Base-by-base conservation (phyloP, 2,888 invertebrate genomes). In the Amphimallon solstitiale region DNA sequence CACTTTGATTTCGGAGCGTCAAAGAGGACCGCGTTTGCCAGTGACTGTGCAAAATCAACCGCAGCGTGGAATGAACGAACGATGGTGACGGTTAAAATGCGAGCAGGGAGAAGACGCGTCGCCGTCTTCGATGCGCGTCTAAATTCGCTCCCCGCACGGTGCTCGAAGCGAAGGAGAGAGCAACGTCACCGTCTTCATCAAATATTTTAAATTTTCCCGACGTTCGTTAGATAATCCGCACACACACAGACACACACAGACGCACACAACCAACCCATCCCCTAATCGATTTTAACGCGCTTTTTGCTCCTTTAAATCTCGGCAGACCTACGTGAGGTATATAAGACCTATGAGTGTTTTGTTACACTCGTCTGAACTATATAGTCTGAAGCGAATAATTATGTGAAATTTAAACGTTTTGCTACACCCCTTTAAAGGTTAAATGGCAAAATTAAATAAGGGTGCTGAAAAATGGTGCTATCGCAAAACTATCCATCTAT, bases 1-100 rank as follows among this genome's bases (percentile, higher is more conserved):
- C 79, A 79, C 79, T 76, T 74, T 74, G 74, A 74, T 74, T 75
- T 73, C 63, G 68, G 68, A 69, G 71, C 72, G 73, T 72, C 73
- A 71, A 71, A 71, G 72, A 70, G 68, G 64, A 59, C 63, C 62
- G 61, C 61, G 49, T 48, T 34, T 52, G 45, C 35, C 64, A 45
- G 64, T 64, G 64, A 64, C 64, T 43, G 46, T 56, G 64, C 64
- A 64, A 64, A 64, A 64, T 64, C 64, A 64, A 64, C 65, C 61
- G 65, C 65, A 49, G 29, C 29, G 9, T 7, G 2, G 29, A 29
- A 29, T 9, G 29, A 29, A 29, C 29, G 29, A 29, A 29, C 29
- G 5, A 43, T 5, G 9, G n/a, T n/a, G 15, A 49, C 19, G 46
- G 46, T 38, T n/a, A n/a, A n/a, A 35, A 34, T 19, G 52, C 19